These are phyloP conservation scores for Xenotilapia flavipinnis DNA, from an alignment of 2,113 vertebrate species.

Conservation along the genomic window DNA sequence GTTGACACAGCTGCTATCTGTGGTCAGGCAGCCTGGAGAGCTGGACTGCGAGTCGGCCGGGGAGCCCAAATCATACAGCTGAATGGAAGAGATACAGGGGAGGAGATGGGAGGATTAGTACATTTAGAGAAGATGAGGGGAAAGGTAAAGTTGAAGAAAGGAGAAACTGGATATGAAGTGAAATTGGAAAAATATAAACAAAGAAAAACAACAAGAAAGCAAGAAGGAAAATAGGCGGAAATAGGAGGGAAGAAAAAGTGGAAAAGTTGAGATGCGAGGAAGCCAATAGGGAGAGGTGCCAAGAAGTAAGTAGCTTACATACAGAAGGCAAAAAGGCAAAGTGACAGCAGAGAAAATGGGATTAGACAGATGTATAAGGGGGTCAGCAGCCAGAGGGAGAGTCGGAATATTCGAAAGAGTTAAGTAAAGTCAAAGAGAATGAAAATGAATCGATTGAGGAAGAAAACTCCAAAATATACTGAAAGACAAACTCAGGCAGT, in stretches of 20 bases:
- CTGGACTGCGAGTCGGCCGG: constrained; percentile 79
- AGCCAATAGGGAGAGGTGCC: not conserved
- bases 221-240: not conserved
- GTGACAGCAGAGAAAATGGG: not conserved
- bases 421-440: not conserved
- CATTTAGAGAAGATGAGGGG: not conserved
- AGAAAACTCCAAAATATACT: not conserved
- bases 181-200: not conserved
- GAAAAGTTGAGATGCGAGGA: not conserved
- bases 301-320: not conserved
- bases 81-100: constrained; percentile 9
- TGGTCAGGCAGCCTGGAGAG: constrained; percentile 78
- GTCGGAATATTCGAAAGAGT: not conserved
- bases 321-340: not conserved
- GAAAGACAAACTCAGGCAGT: not conserved
- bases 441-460: not conserved
- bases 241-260: not conserved
- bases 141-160: not conserved
- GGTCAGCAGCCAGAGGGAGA: not conserved
- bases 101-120: not conserved
- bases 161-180: not conserved
- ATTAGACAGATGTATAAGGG: not conserved
- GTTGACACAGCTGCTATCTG: constrained; percentile 79
- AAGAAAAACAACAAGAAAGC: not conserved
- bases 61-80: constrained; percentile 81